phyloP scores from a whole-genome alignment of 2,888 invertebrate genomes.

The Incurvaria masculella region DNA sequence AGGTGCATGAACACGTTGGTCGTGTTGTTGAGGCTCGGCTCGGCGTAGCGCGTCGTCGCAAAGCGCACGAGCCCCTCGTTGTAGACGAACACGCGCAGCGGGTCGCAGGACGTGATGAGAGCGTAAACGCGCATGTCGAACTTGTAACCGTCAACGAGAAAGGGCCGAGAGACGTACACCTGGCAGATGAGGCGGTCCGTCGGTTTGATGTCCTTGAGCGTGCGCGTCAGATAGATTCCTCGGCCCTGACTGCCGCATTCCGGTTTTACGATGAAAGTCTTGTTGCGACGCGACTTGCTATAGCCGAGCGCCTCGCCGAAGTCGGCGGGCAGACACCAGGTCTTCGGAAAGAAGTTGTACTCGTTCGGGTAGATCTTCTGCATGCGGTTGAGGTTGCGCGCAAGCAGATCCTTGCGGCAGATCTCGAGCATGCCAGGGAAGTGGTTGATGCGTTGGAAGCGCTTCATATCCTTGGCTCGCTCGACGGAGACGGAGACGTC shows the following conservation, averaged over 20 bases:
- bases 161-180: slow-evolving; percentile 64
- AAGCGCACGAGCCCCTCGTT: slow-evolving; percentile 90
- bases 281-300: slow-evolving; percentile 65
- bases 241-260: slow-evolving; percentile 89
- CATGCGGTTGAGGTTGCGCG: slow-evolving; percentile 89
- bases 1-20: slow-evolving; percentile 92
- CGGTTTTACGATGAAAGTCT: slow-evolving; percentile 87
- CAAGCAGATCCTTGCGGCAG: slow-evolving; percentile 82
- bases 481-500: slow-evolving; percentile 85
- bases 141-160: slow-evolving; percentile 87
- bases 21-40: slow-evolving; percentile 77
- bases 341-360: slow-evolving; percentile 90
- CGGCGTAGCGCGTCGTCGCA: slow-evolving; percentile 84
- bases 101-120: slow-evolving; percentile 87
- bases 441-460: slow-evolving; percentile 90
- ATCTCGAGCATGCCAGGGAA: slow-evolving; percentile 90
- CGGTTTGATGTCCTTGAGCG: slow-evolving; percentile 73
- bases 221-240: slow-evolving; percentile 84
- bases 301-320: slow-evolving; percentile 72
- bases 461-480: slow-evolving; percentile 86
- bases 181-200: slow-evolving; percentile 86
- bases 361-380: slow-evolving; percentile 83
- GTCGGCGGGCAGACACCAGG: slow-evolving; percentile 93
- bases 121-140: slow-evolving; percentile 89
- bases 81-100: slow-evolving; percentile 83